Percentiles rank a stretch among this genome's conserved stretches.
Evolutionary conservation across 2,113 vertebrate genomes (phyloP).

Genomic region (Strix aluco): DNA sequence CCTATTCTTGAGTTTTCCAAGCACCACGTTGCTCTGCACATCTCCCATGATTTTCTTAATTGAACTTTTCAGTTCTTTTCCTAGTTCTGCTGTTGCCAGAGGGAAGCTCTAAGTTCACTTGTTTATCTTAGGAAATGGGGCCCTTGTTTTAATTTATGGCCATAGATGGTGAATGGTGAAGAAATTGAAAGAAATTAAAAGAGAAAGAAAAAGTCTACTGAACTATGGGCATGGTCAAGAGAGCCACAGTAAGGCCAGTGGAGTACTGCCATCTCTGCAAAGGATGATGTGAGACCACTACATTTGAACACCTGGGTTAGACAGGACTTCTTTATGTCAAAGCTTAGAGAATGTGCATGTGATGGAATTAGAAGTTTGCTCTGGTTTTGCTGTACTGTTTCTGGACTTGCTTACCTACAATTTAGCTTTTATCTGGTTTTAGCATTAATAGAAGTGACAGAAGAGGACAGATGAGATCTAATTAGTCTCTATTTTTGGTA

Average conservation of each 20-base stretch:
- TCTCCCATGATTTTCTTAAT: background rate
- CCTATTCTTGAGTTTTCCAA: background rate
- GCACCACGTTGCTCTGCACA: background rate
- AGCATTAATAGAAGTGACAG: background rate
- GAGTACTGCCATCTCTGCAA: background rate
- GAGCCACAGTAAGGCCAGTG: background rate
- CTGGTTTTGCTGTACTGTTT: background rate
- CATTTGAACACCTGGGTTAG: background rate
- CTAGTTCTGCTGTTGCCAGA: background rate
- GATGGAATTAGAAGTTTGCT: background rate
- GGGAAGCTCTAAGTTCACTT: background rate
- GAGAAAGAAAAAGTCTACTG: background rate
- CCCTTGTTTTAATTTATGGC: background rate
- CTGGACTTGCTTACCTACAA: background rate
- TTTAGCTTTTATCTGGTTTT: slow-evolving; percentile 1
- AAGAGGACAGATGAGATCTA: background rate
- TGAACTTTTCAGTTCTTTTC: background rate
- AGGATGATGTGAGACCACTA: background rate
- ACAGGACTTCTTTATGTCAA: background rate
- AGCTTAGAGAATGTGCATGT: background rate
- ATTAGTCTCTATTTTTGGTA: background rate
- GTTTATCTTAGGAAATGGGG: background rate
- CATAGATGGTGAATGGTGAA: background rate
- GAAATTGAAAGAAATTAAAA: background rate
- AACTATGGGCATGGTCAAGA: background rate